Base-by-base conservation (phyloP, 2,888 invertebrate genomes). In the Nomada lathburiana region DNA sequence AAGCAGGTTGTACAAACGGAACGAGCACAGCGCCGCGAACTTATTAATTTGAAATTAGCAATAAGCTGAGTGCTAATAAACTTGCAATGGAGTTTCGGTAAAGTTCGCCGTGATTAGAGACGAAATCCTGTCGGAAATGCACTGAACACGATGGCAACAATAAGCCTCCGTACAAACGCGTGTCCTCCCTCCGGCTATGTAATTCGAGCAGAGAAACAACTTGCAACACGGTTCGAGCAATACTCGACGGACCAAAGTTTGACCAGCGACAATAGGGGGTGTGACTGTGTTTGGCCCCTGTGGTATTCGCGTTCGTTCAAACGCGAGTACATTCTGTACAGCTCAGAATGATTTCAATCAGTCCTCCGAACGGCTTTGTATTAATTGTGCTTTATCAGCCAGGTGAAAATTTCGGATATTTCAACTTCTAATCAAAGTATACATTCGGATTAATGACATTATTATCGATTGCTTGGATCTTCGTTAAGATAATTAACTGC, bases 201-300 rank as follows among this genome's bases (percentile, higher is more conserved):
- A 86, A 88, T 86, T 88, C 70, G 36, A 69, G 44, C 57, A 59
- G 74, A n/a, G 69, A 52, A 83, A 64, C 71, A 86, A 81, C 65
- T 80, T 73, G 44, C 57, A 62, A 69, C 73, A 55, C 55, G 55
- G 53, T 57, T 50, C 53, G 62, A 62, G 70, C 69, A 74, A 83
- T 75, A 69, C 76, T 71, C 59, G 65, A n/a, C 60, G 76, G 71
- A 65, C 42, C 68, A 57, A 86, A 85, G 59, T 88, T 83, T 65
- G 53, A 23, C 47, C 60, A 47, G 52, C 52, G 29, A 74, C 79
- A 57, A 47, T 50, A 55, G 69, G 23, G 64, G 62, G 47, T 16
- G 47, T 65, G 23, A 60, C 26, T 52, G 57, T 65, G 50, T 75
- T 60, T 52, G 67, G 64, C 42, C 63, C 53, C 73, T 11, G 11